Base-by-base conservation (phyloP, 2,888 invertebrate genomes). In the Cantharis nigra region DNA sequence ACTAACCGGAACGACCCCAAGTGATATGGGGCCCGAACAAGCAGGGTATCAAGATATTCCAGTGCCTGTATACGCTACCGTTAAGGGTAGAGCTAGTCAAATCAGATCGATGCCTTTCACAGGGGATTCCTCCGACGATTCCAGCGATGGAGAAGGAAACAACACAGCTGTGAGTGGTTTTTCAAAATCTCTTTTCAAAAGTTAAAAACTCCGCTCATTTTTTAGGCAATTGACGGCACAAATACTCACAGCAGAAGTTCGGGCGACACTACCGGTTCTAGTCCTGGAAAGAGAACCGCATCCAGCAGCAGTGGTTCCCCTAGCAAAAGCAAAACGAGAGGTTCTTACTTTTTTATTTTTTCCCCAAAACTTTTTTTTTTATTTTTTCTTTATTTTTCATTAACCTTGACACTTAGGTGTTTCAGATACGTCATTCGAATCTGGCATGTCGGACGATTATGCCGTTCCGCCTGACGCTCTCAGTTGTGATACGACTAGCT, bases 81-180 rank as follows among this genome's bases (percentile, higher is more conserved):
- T 98, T 63, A 98, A 98, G 91, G 98, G 97, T 90, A 93, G 97
- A 84, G 98, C 98, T 81, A 97, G 97, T 88, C 98, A 98, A 90
- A 98, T 98, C 83, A 92, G 98, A 83, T 97, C 97, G 67, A 96
- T 97, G 92, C 98, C 98, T 9, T 98, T 98, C 87, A 96, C 96
- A 14, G 98, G 97, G 2, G 98, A 98, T 84, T 97, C 97, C 4
- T 96, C 97, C 0, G 97, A 97, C 85, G 98, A 98, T 86, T 97
- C 97, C 1, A 97, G 97, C 10, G 98, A 98, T 86, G 97, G 97
- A 28, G 97, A 97, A 87, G 96, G 89, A 74, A 89, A 89, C 79
- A 89, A 89, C 82, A 88, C 89, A 65, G 87, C 87, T 63, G 88
- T 88, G 80, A 87, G 86, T 69, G 20, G 16, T 9, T 18, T 13